Evolutionary conservation across 2,888 invertebrate species (phyloP).

Genomic region (Cataglyphis altisquamis): DNA sequence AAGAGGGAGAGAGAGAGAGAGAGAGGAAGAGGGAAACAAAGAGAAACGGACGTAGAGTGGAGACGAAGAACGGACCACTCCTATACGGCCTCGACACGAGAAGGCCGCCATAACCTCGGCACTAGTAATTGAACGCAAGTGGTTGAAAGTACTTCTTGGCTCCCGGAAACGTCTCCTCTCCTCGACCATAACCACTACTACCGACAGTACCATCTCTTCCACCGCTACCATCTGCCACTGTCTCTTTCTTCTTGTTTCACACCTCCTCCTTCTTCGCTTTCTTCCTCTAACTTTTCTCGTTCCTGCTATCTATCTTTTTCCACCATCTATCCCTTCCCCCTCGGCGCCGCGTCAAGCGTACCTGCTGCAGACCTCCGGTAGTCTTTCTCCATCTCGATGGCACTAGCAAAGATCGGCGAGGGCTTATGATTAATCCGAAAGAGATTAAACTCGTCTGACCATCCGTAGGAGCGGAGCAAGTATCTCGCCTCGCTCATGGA

Average conservation of each 20-base stretch:
- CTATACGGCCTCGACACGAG: slow-evolving; percentile 78
- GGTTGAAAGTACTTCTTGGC: slow-evolving; percentile 82
- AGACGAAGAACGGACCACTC: slow-evolving; percentile 76
- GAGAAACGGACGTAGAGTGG: slow-evolving; percentile 42
- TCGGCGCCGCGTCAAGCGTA: slow-evolving; percentile 24
- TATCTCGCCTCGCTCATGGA: slow-evolving; percentile 43
- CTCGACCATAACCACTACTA: slow-evolving; percentile 67
- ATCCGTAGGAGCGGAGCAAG: slow-evolving; percentile 53
- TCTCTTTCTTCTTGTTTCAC: slow-evolving; percentile 57
- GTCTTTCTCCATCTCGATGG: slow-evolving; percentile 52
- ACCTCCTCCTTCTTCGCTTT: slow-evolving; percentile 18
- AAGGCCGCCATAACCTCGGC: slow-evolving; percentile 81
- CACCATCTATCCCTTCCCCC: slow-evolving; percentile 1
- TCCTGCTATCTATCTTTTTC: slow-evolving; percentile 16
- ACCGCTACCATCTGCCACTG: slow-evolving; percentile 51
- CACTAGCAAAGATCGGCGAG: slow-evolving; percentile 58
- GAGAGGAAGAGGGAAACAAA: slow-evolving; percentile 39
- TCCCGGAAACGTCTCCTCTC: slow-evolving; percentile 75
- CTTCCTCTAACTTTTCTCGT: slow-evolving; percentile 43
- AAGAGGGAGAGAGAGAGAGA: slow-evolving; percentile 40
- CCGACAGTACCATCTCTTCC: slow-evolving; percentile 56
- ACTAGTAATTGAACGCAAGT: slow-evolving; percentile 83
- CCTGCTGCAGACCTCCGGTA: slow-evolving; percentile 31
- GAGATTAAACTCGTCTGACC: slow-evolving; percentile 69
- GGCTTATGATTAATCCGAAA: slow-evolving; percentile 72